phyloP scores from a whole-genome alignment of 2,888 invertebrate species.

The Conus canariensis region DNA sequence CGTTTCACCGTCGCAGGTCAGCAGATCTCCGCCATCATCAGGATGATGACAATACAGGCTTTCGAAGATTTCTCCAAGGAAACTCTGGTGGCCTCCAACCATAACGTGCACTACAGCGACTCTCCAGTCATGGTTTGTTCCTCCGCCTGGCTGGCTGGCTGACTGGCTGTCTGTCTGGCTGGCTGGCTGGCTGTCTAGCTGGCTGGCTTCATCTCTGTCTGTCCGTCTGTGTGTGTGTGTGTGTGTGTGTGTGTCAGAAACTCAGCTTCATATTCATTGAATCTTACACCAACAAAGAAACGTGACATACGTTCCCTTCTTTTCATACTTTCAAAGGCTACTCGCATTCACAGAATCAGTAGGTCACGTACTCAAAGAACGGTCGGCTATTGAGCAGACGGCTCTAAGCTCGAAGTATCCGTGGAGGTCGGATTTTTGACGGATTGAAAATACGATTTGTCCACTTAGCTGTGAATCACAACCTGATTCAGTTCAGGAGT shows the following conservation, averaged over 20 bases:
- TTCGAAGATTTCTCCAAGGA: conserved; percentile 91
- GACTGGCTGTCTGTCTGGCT: not conserved
- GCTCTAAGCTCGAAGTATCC: too few species aligned
- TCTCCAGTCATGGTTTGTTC: conserved; percentile 75
- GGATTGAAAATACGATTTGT: too few species aligned
- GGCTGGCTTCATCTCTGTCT: not conserved
- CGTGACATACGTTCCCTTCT: too few species aligned
- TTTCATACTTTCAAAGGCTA: too few species aligned
- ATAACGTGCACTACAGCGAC: conserved; percentile 89
- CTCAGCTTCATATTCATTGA: not conserved
- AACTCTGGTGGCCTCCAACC: conserved; percentile 86
- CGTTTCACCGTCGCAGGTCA: conserved; percentile 84
- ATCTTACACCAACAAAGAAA: not conserved
- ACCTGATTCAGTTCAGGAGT: too few species aligned
- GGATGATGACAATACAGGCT: conserved; percentile 90
- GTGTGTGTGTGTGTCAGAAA: not conserved
- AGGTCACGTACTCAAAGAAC: too few species aligned
- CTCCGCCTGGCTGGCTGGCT: not conserved
- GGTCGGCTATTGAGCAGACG: too few species aligned
- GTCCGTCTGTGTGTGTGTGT: not conserved
- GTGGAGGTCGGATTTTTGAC: too few species aligned
- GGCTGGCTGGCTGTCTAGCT: not conserved
- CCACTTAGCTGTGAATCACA: too few species aligned
- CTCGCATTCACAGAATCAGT: too few species aligned
- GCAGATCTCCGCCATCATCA: conserved; percentile 93